Evolutionary conservation across 2,888 invertebrate species (phyloP).

Genomic region (Onthophagus sagittarius): DNA sequence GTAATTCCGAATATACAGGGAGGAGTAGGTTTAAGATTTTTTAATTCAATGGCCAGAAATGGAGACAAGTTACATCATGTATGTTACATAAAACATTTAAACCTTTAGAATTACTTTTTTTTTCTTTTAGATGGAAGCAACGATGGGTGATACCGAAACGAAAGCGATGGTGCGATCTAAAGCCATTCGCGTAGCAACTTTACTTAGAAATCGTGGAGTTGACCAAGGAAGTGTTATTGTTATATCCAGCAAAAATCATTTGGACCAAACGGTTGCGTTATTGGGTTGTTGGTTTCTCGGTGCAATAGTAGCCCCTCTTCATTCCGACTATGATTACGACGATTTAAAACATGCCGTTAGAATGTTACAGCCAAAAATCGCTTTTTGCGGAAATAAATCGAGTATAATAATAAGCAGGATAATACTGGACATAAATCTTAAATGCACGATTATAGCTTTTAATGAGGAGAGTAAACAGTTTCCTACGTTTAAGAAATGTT

Average conservation of each 20-base stretch:
- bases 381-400: slow-evolving; percentile 39
- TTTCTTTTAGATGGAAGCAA: slow-evolving; percentile 37
- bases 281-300: slow-evolving; percentile 38
- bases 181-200: slow-evolving; percentile 37
- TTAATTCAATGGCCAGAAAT: slow-evolving; percentile 30
- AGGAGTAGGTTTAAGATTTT: slow-evolving; percentile 36
- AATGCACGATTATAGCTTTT: slow-evolving; percentile 25
- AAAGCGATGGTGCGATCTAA: slow-evolving; percentile 37
- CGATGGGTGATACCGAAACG: slow-evolving; percentile 38
- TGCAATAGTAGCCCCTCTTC: slow-evolving; percentile 39
- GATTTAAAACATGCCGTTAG: slow-evolving; percentile 33
- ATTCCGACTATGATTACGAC: slow-evolving; percentile 32
- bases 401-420: slow-evolving; percentile 35
- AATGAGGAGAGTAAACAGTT: slow-evolving; percentile 29
- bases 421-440: slow-evolving; percentile 19
- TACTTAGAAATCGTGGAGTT: slow-evolving; percentile 33
- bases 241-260: slow-evolving; percentile 36
- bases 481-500: slow-evolving; percentile 23
- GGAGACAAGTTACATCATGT: slow-evolving; percentile 39
- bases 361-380: slow-evolving; percentile 40
- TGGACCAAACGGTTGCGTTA: slow-evolving; percentile 39
- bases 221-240: slow-evolving; percentile 36
- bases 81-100: neutral
- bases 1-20: neutral
- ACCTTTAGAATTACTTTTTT: neutral